Evolutionary conservation across 2,113 vertebrate species (phyloP).

Genomic region (Oophaga pumilio): DNA sequence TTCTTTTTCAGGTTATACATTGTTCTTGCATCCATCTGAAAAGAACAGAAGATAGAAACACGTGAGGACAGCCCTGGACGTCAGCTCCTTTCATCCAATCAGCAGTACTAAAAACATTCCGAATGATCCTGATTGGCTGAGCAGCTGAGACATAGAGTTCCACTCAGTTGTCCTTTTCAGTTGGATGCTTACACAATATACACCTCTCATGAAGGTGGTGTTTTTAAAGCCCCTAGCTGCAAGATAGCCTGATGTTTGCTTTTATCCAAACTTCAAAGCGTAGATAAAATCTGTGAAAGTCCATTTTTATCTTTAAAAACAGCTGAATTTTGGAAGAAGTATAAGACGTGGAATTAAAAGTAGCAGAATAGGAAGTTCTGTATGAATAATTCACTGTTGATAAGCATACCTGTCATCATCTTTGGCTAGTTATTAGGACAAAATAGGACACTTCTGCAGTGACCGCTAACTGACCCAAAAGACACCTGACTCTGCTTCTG

Average conservation of each 20-base stretch:
- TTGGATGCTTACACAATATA: not conserved
- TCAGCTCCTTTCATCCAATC: not conserved
- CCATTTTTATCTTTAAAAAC: not conserved
- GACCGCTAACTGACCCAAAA: not conserved
- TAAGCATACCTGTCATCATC: not conserved
- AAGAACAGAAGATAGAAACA: too few relatives aligned
- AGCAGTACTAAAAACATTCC: not conserved
- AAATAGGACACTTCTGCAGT: conserved; percentile 1
- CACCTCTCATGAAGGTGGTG: not conserved
- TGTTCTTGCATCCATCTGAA: too few relatives aligned
- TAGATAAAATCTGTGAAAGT: not conserved
- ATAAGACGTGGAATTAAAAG: not conserved
- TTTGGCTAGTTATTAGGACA: not conserved
- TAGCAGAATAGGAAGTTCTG: not conserved
- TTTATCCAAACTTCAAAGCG: not conserved
- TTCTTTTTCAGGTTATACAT: too few relatives aligned
- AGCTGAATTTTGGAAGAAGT: not conserved
- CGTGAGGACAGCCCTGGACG: not conserved
- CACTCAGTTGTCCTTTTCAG: not conserved
- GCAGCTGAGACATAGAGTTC: not conserved
- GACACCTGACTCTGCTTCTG: not conserved
- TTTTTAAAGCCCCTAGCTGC: not conserved
- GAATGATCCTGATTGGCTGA: not conserved
- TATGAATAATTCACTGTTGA: not conserved
- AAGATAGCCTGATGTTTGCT: not conserved